Conservation (phyloP, 2,113 vertebrate species). For the Plecotus auritus region DNA sequence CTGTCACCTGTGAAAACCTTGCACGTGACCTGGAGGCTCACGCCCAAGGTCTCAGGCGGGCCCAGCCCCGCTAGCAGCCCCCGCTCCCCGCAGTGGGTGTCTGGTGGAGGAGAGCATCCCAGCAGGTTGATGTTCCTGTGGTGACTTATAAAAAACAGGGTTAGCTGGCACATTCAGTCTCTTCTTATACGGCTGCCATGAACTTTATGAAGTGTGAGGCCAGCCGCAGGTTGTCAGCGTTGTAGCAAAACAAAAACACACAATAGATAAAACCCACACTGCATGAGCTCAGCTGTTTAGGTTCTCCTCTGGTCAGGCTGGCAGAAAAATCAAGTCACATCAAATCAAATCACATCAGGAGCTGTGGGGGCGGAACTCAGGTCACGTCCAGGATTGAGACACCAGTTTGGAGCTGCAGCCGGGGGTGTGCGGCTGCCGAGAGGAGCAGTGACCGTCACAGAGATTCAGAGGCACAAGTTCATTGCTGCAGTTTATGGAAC, state of each 20-base stretch:
- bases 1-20: accelerated
- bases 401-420: neutral
- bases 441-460: constrained; percentile 42
- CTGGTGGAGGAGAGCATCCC: neutral
- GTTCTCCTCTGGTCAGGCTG: neutral
- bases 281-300: neutral
- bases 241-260: neutral
- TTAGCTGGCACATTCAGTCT: neutral
- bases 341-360: neutral
- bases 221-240: neutral
- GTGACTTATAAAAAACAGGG: neutral
- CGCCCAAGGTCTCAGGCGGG: neutral
- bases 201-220: constrained; percentile 16
- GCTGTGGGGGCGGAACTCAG: neutral
- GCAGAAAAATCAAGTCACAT: accelerated
- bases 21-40: neutral
- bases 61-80: accelerated
- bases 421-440: neutral
- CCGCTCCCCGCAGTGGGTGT: neutral
- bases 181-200: neutral
- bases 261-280: neutral
- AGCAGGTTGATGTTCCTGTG: neutral
- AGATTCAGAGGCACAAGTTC: constrained; percentile 66
- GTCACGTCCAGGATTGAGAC: neutral
- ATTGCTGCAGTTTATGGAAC: constrained; percentile 66